A percentile compares a stretch with the other conserved stretches of the same genome.
phyloP scores from a whole-genome alignment of 2,113 vertebrate genomes.

The Catagonus wagneri region DNA sequence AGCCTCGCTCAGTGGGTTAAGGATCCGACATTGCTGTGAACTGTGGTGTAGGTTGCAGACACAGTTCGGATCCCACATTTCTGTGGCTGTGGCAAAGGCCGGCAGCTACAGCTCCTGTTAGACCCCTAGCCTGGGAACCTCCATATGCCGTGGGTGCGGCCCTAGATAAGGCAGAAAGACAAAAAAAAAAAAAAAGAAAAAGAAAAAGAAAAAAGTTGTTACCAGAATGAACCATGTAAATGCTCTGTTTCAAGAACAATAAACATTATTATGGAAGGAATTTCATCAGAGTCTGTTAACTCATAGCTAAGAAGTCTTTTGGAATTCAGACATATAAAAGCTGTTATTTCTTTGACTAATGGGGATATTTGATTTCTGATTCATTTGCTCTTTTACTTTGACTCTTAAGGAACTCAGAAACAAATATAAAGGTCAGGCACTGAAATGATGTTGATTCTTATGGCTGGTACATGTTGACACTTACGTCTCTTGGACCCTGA shows the following conservation, averaged over 20 bases:
- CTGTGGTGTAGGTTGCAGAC: no score
- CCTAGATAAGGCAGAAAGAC: no score
- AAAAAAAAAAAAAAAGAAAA: no score
- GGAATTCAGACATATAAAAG: conserved; percentile 42
- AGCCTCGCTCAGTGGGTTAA: no score
- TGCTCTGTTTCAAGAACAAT: conserved; percentile 44
- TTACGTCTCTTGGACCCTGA: neutral
- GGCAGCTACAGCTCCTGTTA: no score
- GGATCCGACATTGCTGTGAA: no score
- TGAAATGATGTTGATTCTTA: conserved; percentile 33
- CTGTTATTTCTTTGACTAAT: conserved; percentile 53
- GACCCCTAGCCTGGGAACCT: no score
- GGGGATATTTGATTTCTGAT: conserved; percentile 25
- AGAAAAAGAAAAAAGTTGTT: no score
- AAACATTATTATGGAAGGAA: neutral
- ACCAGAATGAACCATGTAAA: conserved; percentile 20
- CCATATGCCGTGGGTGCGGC: no score
- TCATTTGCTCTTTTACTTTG: conserved; percentile 46
- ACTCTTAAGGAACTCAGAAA: neutral
- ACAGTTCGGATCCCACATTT: no score
- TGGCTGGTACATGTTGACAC: neutral
- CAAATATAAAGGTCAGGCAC: conserved; percentile 22
- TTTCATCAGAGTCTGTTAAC: conserved; percentile 32
- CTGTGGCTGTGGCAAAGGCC: no score
- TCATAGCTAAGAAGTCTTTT: neutral